Evolutionary conservation across 2,797 vertebrate species (phyloP), one percentile per base, ranked within the genome.

Genomic region (Meriones psammophilus): DNA sequence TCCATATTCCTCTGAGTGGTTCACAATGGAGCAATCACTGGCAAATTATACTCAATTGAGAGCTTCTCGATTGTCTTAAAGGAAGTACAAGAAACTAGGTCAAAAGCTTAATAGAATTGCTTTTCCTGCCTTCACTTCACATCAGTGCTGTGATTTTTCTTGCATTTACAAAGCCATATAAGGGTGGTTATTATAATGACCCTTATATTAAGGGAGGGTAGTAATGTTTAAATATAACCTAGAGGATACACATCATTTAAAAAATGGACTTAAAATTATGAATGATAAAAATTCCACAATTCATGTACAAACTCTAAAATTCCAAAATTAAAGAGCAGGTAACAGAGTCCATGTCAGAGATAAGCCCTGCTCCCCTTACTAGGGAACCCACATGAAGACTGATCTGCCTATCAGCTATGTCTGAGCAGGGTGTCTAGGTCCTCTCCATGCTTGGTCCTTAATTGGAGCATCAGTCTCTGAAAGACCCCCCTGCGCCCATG

Each of bases 61-160:
- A 71, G 96, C 26, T 92, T 89, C 69, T 74, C 66, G 79, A 3
- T 80, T 80, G 69, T 81, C 88, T 93, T 92, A 18, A 96, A 84
- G 91, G 96, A 96, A 60, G n/a, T 9, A n/a, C 85, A 80, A 88
- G 88, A 96, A 96, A 95, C 24, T 88, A 84, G 89, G 77, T 94
- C 96, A 90, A 94, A 88, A 86, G 5, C 79, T 77, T 96, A 54
- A 88, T 10, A 87, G 58, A 95, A 88, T 42, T 94, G 56, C 79
- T 81, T 97, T 95, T 26, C 81, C 39, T 91, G 9, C 50, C 78
- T 95, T 89, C 39, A 58, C 54, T 95, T 93, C 54, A 14, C 42
- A 58, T 92, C 87, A 91, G 18, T 68, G 46, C 28, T 84, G 10
- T 76, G n/a, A 88, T 91, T 93, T 95, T 86, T 87, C 50, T 92